Base-by-base conservation (phyloP, 2,888 invertebrate species). In the Lingula anatina region DNA sequence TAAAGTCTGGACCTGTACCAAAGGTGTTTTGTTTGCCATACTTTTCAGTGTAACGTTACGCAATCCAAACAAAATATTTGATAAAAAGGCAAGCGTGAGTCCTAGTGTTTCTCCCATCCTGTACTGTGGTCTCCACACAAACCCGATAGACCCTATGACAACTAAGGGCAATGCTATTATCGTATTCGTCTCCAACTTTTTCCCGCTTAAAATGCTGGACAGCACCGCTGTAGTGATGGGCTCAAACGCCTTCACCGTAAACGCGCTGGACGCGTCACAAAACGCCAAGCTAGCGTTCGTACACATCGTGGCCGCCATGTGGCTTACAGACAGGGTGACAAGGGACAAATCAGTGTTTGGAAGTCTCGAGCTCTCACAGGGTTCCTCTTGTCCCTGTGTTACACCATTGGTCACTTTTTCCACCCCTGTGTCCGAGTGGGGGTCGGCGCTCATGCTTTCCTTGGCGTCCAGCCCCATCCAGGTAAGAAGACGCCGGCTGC, bases 101-200 rank as follows among this genome's bases (percentile, higher is more conserved):
- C 31, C 31, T 9, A 15, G 9, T 31, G 31, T 31, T 9, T 15
- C 15, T 9, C 9, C 31, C 9, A 31, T 15, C 26, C n/a, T 5
- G 9, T 20, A 5, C 26, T 18, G 4, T 23, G 47, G 41, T 15
- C 25, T 39, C 47, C 40, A 39, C 12, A 47, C 47, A 28, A 47
- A 47, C 5, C 47, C 47, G 4, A 41, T 15, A n/a, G 47, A 25
- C n/a, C 47, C 47, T 3, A 7, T 20, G 15, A 47, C 47, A 5
- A 47, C 47, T 9, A 47, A 25, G 3, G 47, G 47, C 18, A 47
- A 24, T 5, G 47, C 15, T 9, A 47, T 37, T 9, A 47, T 24
- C 9, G 25, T 20, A 26, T 39, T 25, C 21, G 47, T 18, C 20
- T 41, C 24, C 20, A 47, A 20, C 21, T 39, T 31, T 15, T 31